Evolutionary conservation across 2,797 vertebrate species (phyloP), one percentile per base, ranked within the genome.

Genomic region (Myoxocephalus aenaeus): DNA sequence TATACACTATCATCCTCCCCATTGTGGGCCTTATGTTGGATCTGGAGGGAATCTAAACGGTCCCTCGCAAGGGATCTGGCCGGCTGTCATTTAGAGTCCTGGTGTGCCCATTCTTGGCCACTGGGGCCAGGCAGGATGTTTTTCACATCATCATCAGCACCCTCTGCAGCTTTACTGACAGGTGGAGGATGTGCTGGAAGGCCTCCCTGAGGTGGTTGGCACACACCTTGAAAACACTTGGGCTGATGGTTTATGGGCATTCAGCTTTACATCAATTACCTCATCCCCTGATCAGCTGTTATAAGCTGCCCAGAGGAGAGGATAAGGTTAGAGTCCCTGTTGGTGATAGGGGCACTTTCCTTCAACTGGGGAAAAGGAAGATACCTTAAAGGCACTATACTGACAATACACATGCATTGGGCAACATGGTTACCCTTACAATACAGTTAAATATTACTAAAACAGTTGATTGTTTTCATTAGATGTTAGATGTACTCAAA

Each of bases 111-210:
- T 85, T 78, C 61, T 56, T 85, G 73, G 81, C 85, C 80, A 85
- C 74, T 48, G 77, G 70, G 80, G 81, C 78, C 61, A 56, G 81
- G 68, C 68, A 65, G 80, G 61, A 77, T 79, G 81, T 66, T 79
- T 83, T 78, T 84, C 84, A 86, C 79, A 85, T 82, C 75, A 86
- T 90, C 83, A 90, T 86, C 79, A 58, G 75, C 63, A 65, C 48
- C 82, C 71, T 73, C 70, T 81, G 65, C 73, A 57, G 74, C 68
- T 70, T 80, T 75, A 74, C 64, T 88, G 81, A 83, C 85, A 86
- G 86, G 84, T 48, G 77, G 81, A 80, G 76, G 67, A 87, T 86
- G 70, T 67, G 68, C 81, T 89, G 70, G 69, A 90, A 86, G 85
- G 79, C 81, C 77, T 86, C 79, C 82, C 74, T 62, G 44, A 84